Conservation (phyloP, 2,113 vertebrate species). For the Lutjanus erythropterus region DNA sequence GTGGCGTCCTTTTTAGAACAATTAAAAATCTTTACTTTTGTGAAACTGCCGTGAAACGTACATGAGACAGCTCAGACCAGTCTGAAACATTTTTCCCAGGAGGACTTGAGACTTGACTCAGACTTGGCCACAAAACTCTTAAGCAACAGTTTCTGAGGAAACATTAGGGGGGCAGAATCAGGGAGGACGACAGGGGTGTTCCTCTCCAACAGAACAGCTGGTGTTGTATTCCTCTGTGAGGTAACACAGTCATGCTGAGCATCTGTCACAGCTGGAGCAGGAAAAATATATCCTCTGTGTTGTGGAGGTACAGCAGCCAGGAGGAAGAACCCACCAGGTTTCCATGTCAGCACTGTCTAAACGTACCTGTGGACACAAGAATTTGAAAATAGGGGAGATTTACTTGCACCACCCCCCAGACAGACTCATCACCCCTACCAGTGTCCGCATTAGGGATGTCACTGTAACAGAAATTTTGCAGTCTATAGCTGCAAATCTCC, state of each 20-base stretch:
- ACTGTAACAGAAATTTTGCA: too few species aligned
- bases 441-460: too few species aligned
- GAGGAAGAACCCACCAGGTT: neutral
- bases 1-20: too few species aligned
- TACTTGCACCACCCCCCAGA: too few species aligned
- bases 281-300: neutral
- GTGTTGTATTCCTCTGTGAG: neutral
- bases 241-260: slow-evolving; percentile 15
- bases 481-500: too few species aligned
- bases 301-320: neutral
- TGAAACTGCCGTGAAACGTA: too few species aligned
- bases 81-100: neutral
- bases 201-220: neutral
- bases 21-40: too few species aligned
- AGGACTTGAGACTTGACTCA: neutral
- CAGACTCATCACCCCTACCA: too few species aligned
- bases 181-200: neutral
- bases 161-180: neutral
- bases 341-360: too few species aligned
- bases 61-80: too few species aligned
- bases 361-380: too few species aligned
- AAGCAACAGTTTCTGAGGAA: neutral
- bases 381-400: too few species aligned
- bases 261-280: slow-evolving; percentile 9
- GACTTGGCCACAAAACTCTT: neutral